Conservation (phyloP, 2,113 vertebrate genomes). For the Pterocles burchelli region DNA sequence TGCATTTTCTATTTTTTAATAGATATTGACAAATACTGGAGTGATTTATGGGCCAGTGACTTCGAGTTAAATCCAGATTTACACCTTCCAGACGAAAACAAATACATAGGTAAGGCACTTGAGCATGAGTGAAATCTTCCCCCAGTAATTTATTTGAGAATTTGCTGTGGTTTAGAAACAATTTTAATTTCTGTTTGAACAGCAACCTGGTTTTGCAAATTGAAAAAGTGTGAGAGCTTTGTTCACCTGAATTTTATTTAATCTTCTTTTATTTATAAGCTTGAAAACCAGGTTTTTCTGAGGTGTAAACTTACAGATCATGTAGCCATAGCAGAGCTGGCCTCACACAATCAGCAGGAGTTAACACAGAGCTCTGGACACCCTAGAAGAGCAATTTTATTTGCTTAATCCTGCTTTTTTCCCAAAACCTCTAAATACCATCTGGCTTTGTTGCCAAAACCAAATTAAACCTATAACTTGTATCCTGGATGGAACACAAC, state of each 20-base stretch:
- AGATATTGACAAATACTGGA: conserved; percentile 89
- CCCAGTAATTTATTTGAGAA: background rate
- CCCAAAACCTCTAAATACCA: background rate
- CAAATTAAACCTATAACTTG: background rate
- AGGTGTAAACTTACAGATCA: background rate
- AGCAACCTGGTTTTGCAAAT: background rate
- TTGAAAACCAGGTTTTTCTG: background rate
- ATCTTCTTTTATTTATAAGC: background rate
- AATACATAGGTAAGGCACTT: conserved; percentile 87
- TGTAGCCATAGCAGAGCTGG: background rate
- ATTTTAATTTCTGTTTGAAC: background rate
- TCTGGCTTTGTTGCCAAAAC: background rate
- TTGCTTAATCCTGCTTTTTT: background rate
- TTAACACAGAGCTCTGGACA: background rate
- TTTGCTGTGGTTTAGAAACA: background rate
- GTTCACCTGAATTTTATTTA: background rate
- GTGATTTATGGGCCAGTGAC: conserved; percentile 84
- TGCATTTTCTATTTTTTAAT: background rate
- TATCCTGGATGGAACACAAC: background rate
- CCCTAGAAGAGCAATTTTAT: background rate
- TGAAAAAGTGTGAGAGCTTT: background rate
- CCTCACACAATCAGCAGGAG: background rate
- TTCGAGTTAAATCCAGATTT: conserved; percentile 86
- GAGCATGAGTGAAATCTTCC: background rate
- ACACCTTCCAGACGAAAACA: conserved; percentile 92